These are phyloP conservation scores for Lepus oiostolus DNA, from an alignment of 2,797 vertebrate species.

Conservation along the genomic window DNA sequence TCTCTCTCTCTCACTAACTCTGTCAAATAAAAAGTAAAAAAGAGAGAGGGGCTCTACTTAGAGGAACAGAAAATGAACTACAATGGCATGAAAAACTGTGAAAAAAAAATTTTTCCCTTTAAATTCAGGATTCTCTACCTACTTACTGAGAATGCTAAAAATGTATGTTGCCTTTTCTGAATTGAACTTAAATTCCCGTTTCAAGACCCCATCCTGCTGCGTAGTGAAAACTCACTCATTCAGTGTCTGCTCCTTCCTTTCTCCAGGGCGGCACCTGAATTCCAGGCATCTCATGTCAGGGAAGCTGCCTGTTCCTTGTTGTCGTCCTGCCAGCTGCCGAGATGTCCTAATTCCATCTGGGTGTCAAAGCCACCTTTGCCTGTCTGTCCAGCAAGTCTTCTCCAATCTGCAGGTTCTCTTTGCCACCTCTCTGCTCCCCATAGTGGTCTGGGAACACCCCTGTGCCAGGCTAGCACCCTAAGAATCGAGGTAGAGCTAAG, in stretches of 20 bases:
- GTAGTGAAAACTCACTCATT: background rate
- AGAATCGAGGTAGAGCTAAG: background rate
- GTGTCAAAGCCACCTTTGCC: background rate
- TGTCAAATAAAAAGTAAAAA: too few species aligned
- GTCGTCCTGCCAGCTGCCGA: fast-evolving
- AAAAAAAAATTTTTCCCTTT: background rate
- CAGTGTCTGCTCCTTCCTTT: background rate
- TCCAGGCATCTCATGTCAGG: background rate
- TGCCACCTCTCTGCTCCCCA: background rate
- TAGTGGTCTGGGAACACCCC: background rate
- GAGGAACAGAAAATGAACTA: background rate
- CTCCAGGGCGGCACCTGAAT: background rate
- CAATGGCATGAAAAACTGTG: background rate
- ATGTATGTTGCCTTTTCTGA: background rate
- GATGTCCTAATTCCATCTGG: background rate
- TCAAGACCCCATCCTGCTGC: background rate
- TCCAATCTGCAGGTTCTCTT: background rate
- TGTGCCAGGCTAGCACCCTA: background rate
- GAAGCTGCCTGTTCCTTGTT: background rate
- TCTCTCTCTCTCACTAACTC: too few species aligned
- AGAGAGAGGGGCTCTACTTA: background rate
- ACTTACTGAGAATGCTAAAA: constrained; percentile 7
- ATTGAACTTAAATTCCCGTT: background rate
- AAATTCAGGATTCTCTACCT: background rate
- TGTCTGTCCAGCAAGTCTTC: background rate